Percentiles rank a stretch among this genome's conserved stretches.
phyloP scores from a whole-genome alignment of 2,888 invertebrate genomes.

The Noctuana brunneofusca region DNA sequence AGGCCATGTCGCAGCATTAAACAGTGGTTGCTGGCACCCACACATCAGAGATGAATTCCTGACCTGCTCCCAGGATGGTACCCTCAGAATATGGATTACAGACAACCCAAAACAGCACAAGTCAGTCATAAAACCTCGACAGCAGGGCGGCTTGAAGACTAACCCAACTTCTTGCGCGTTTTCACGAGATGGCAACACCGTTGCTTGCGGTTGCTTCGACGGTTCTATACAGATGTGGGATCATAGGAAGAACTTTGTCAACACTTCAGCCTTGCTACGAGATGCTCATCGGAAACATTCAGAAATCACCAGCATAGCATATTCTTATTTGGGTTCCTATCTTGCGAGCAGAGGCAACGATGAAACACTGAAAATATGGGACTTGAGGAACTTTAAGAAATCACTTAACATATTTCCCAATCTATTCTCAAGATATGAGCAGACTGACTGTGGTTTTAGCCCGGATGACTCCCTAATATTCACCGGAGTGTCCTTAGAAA shows the following conservation, averaged over 20 bases:
- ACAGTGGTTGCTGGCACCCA: constrained; percentile 97
- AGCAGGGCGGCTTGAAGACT: constrained; percentile 92
- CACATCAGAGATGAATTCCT: constrained; percentile 93
- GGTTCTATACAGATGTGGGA: constrained; percentile 99
- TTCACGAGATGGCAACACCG: constrained; percentile 92
- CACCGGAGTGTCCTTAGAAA: constrained; percentile 92
- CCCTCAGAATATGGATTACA: constrained; percentile 95
- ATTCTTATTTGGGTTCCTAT: constrained; percentile 92
- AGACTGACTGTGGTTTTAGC: constrained; percentile 92
- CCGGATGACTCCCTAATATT: constrained; percentile 95
- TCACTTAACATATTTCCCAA: constrained; percentile 87
- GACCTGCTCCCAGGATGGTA: constrained; percentile 96
- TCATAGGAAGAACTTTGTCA: constrained; percentile 94
- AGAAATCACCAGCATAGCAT: constrained; percentile 92
- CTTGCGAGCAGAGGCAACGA: constrained; percentile 94
- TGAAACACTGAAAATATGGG: constrained; percentile 97
- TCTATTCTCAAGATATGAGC: constrained; percentile 91
- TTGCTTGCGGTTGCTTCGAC: constrained; percentile 96
- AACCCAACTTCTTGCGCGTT: constrained; percentile 93
- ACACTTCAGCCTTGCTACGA: constrained; percentile 89
- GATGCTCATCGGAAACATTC: constrained; percentile 90
- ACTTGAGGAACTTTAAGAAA: constrained; percentile 91
- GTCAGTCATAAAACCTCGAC: constrained; percentile 92
- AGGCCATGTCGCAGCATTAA: constrained; percentile 96
- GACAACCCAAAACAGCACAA: constrained; percentile 91